These are phyloP conservation scores for Dunckerocampus dactyliophorus DNA, from an alignment of 2,113 vertebrate genomes.

Conservation along the genomic window DNA sequence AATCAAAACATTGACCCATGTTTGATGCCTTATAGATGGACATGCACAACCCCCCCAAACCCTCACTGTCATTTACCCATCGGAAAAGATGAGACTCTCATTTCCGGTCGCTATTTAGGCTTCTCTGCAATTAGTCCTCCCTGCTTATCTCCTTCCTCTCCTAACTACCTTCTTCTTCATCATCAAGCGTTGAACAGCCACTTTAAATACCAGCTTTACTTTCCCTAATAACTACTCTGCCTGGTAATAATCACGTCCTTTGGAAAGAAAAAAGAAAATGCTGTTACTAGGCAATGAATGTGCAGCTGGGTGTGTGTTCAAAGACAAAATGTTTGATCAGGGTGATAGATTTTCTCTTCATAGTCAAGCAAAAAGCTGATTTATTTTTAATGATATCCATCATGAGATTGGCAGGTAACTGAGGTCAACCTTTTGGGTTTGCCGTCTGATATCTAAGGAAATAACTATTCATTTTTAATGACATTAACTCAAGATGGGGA, in stretches of 20 bases:
- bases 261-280: slow-evolving; percentile 35
- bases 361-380: neutral
- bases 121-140: slow-evolving; percentile 34
- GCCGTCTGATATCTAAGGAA: neutral
- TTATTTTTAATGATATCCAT: neutral
- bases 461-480: slow-evolving; percentile 7
- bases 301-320: slow-evolving; percentile 42
- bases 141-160: slow-evolving; percentile 46
- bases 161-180: slow-evolving; percentile 43
- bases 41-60: no score
- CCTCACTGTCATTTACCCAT: slow-evolving; percentile 12
- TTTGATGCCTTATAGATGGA: neutral
- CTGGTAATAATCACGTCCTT: slow-evolving; percentile 54
- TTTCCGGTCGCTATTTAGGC: slow-evolving; percentile 46
- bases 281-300: slow-evolving; percentile 46
- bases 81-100: slow-evolving; percentile 17
- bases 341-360: neutral
- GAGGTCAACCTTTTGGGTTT: neutral
- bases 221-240: slow-evolving; percentile 60
- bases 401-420: neutral
- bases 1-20: neutral
- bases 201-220: slow-evolving; percentile 61
- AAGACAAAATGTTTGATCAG: neutral
- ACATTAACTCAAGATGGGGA: neutral
- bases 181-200: slow-evolving; percentile 29